Evolutionary conservation across 2,797 vertebrate genomes (phyloP).

Genomic region (Peromyscus melanophrys): DNA sequence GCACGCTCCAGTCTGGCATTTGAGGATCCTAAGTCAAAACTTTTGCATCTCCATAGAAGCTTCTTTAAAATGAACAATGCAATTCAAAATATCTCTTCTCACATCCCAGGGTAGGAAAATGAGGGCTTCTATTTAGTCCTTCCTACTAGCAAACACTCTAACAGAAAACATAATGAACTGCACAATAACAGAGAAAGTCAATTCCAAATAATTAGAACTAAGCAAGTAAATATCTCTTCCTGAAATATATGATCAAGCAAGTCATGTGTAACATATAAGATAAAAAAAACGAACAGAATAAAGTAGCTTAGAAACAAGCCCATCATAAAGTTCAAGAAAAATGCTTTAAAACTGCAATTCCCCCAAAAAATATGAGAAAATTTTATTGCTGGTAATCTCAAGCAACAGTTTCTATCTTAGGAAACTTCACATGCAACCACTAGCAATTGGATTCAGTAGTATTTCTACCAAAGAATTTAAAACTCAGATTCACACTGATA

Average conservation of each 20-base stretch:
- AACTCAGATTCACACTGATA: background rate
- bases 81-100: background rate
- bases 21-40: background rate
- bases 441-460: background rate
- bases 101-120: background rate
- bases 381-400: background rate
- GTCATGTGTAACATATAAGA: background rate
- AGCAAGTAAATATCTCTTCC: background rate
- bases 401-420: background rate
- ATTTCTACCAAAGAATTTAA: slow-evolving; percentile 17
- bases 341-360: slow-evolving; percentile 17
- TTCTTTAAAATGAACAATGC: background rate
- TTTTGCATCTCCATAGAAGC: background rate
- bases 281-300: slow-evolving; percentile 8
- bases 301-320: slow-evolving; percentile 14
- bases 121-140: background rate
- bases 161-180: background rate
- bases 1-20: background rate
- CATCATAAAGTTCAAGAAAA: background rate
- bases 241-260: background rate
- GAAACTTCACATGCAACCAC: background rate
- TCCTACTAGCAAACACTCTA: background rate
- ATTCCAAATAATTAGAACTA: background rate
- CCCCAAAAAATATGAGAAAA: slow-evolving; percentile 10
- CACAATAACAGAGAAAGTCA: slow-evolving; percentile 13